Base-by-base conservation (phyloP, 2,113 vertebrate species). In the Gnathochromis pfefferi region DNA sequence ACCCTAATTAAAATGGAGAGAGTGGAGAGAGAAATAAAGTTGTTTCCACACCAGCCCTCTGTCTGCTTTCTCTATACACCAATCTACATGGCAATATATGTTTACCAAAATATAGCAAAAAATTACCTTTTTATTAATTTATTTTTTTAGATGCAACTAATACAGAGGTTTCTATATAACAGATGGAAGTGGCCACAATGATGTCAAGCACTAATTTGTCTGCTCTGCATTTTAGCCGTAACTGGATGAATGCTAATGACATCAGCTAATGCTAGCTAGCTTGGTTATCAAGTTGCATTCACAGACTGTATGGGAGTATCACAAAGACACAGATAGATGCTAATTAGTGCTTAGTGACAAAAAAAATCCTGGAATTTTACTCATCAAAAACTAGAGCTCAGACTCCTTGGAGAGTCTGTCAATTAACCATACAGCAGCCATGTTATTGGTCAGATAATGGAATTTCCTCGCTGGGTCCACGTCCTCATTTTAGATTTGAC, bases 1-100 rank as follows among this genome's bases (percentile, higher is more conserved):
- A 57, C 91, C 54, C 90, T 93, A 91, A 95, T 95, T 94, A 94
- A 94, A 94, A 90, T 6, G n/a, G 89, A 92, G 91, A 89, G 87
- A 84, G 82, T 55, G 73, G 17, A 42, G 65, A 82, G 58, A 88
- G 80, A 86, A 81, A 81, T 80, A 23, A 86, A 92, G 86, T 80
- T 63, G 75, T 68, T 68, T 21, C 21, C 31, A 33, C 19, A 13
- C 19, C 78, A 28, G 5, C 10, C 38, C 35, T 16, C 42, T 14
- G 63, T 47, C 3, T 55, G 26, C 9, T 12, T 78, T 19, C 9
- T 7, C 23, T 11, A 17, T 28, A 49, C 42, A 49, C 42, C 38
- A 73, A 42, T 42, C 3, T 70, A 42, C 3, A 14, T 45, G 38
- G 21, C 21, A 45, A 10, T 10, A 26, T 17, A 4, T 9, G 38